phyloP scores from a whole-genome alignment of 1,140 invertebrate species.

The Maniola jurtina region DNA sequence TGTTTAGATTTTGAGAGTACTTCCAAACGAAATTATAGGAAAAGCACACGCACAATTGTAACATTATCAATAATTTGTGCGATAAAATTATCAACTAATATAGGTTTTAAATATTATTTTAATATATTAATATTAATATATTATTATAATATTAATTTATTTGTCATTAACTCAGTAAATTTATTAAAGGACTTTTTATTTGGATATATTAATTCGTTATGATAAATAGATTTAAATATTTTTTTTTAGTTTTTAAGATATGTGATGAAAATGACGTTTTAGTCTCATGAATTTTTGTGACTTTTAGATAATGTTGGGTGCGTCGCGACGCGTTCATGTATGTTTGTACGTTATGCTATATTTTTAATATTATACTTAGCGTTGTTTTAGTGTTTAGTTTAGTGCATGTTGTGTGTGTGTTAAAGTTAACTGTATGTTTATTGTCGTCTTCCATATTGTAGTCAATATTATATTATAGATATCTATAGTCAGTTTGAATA shows the following conservation, averaged over 20 bases:
- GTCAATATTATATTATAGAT: background rate
- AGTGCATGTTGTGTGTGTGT: conserved; percentile 32
- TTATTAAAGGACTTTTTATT: conserved; percentile 18
- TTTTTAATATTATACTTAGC: conserved; percentile 32
- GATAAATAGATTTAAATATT: conserved; percentile 4
- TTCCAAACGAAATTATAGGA: conserved; percentile 27
- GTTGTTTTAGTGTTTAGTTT: conserved; percentile 36
- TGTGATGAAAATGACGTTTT: conserved; percentile 32
- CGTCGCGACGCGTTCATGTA: conserved; percentile 73
- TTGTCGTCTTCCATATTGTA: conserved; percentile 63
- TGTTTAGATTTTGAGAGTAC: conserved; percentile 10
- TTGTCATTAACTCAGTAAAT: conserved; percentile 4
- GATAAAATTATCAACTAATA: conserved; percentile 25
- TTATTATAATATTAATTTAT: no score
- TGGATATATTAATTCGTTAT: conserved; percentile 15
- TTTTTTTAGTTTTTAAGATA: conserved; percentile 21
- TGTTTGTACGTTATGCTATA: conserved; percentile 59
- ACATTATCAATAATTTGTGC: conserved; percentile 35
- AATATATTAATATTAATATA: no score
- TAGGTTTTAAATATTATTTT: no score
- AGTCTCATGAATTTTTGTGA: conserved; percentile 43
- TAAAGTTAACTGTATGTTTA: conserved; percentile 48
- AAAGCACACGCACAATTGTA: conserved; percentile 46
- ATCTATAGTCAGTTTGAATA: conserved; percentile 6
- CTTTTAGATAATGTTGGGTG: conserved; percentile 53